Percentiles rank a stretch among this genome's conserved stretches.
phyloP scores from a whole-genome alignment of 2,113 vertebrate genomes.

The Sisor rabdophorus region DNA sequence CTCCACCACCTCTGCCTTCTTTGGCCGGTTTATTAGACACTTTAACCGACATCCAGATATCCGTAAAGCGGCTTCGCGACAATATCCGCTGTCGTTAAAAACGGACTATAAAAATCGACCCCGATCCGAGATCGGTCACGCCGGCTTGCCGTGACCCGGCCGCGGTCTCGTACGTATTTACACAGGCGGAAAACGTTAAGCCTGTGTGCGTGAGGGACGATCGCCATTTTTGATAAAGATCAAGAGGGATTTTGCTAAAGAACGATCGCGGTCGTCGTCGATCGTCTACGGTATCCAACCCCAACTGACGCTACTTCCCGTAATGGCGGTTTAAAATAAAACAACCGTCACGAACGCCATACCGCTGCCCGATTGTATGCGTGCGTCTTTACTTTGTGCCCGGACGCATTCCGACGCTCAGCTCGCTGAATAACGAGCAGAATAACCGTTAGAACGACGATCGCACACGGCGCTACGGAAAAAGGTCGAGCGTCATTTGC shows the following conservation, averaged over 20 bases:
- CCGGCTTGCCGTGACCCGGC: neutral
- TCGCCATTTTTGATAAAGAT: too few relatives aligned
- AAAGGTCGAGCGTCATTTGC: slow-evolving; percentile 36
- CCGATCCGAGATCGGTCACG: slow-evolving; percentile 1
- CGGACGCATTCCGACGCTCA: slow-evolving; percentile 72
- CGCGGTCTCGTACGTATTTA: neutral
- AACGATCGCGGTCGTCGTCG: neutral
- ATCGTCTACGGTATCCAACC: slow-evolving; percentile 22
- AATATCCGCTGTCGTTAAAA: neutral
- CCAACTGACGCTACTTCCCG: slow-evolving; percentile 37
- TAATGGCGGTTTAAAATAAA: too few relatives aligned
- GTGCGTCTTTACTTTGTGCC: slow-evolving; percentile 42
- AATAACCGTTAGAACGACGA: slow-evolving; percentile 59
- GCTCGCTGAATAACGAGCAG: slow-evolving; percentile 60
- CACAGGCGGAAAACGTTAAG: slow-evolving; percentile 8
- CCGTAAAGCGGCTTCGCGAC: neutral
- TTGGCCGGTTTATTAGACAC: neutral
- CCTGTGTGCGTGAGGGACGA: slow-evolving; percentile 51
- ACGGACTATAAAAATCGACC: neutral
- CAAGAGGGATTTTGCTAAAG: slow-evolving; percentile 6
- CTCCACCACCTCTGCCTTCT: neutral
- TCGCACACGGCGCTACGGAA: slow-evolving; percentile 24
- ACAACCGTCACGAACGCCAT: slow-evolving; percentile 69
- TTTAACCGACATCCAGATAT: neutral
- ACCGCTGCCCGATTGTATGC: slow-evolving; percentile 45